Conservation (phyloP, 2,888 invertebrate genomes). For the Acanthosoma haemorrhoidale region DNA sequence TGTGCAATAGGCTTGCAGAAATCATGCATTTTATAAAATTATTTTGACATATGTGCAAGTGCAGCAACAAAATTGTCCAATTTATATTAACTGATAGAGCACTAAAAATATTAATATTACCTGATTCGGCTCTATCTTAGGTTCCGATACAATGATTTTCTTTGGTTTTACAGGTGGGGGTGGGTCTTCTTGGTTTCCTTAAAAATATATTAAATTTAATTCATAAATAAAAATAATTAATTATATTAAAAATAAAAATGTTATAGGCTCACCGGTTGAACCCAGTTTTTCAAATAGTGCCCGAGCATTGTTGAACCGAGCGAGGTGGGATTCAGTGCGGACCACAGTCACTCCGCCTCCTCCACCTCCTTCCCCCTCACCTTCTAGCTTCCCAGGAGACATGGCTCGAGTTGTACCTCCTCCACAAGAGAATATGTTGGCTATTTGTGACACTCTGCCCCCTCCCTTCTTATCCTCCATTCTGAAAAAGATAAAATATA, state of each 20-base stretch:
- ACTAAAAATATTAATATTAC: no score
- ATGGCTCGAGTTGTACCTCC: constrained; percentile 46
- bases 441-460: constrained; percentile 66
- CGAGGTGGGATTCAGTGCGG: constrained; percentile 81
- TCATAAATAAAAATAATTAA: no score
- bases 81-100: no score
- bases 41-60: background rate
- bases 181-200: constrained; percentile 18
- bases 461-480: constrained; percentile 44
- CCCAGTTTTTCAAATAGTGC: constrained; percentile 87
- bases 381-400: constrained; percentile 51
- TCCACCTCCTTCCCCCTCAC: constrained; percentile 38
- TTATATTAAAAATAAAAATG: no score
- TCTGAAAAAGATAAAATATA: constrained; percentile 28
- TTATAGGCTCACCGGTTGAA: constrained; percentile 37
- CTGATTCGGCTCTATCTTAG: constrained; percentile 13
- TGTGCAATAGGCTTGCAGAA: background rate
- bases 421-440: constrained; percentile 72
- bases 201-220: background rate
- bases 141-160: constrained; percentile 33
- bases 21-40: background rate
- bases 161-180: constrained; percentile 36
- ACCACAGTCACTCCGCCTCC: constrained; percentile 59
- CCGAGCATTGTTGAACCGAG: constrained; percentile 85
- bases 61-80: no score